These are phyloP conservation scores for Microtus oregoni DNA, from an alignment of 2,113 vertebrate species.

Conservation along the genomic window DNA sequence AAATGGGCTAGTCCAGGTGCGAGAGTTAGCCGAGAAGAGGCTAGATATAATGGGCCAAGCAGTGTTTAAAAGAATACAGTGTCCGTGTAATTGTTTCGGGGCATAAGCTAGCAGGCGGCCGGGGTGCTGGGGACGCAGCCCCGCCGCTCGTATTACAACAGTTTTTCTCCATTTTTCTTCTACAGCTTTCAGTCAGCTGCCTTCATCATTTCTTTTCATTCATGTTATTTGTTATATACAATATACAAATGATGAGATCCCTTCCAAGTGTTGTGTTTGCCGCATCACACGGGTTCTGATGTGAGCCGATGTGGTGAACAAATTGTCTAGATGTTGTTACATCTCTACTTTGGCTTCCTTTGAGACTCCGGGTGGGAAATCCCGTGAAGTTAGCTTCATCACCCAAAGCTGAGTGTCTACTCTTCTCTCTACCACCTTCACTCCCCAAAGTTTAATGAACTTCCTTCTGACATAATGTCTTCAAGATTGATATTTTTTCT, in stretches of 20 bases:
- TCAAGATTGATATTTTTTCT: neutral
- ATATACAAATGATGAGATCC: neutral
- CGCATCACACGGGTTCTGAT: neutral
- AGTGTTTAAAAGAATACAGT: too few relatives aligned
- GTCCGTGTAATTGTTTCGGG: too few relatives aligned
- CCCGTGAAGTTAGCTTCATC: neutral
- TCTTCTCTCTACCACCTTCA: neutral
- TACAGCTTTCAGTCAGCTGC: neutral
- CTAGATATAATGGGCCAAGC: too few relatives aligned
- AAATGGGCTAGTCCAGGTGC: too few relatives aligned
- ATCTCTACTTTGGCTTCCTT: neutral
- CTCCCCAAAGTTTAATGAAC: neutral
- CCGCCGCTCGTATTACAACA: too few relatives aligned
- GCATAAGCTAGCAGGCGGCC: too few relatives aligned
- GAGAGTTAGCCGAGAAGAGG: too few relatives aligned
- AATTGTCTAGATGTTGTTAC: neutral
- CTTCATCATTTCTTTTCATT: slow-evolving; percentile 1
- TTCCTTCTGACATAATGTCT: neutral
- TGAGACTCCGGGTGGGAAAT: neutral
- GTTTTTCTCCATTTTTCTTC: neutral
- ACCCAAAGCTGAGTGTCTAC: neutral
- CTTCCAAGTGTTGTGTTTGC: neutral
- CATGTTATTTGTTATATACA: neutral
- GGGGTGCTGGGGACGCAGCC: too few relatives aligned
- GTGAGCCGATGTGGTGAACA: neutral